Evolutionary conservation across 2,113 vertebrate species (phyloP), one percentile per base, ranked within the genome.

Genomic region (Python bivittatus): DNA sequence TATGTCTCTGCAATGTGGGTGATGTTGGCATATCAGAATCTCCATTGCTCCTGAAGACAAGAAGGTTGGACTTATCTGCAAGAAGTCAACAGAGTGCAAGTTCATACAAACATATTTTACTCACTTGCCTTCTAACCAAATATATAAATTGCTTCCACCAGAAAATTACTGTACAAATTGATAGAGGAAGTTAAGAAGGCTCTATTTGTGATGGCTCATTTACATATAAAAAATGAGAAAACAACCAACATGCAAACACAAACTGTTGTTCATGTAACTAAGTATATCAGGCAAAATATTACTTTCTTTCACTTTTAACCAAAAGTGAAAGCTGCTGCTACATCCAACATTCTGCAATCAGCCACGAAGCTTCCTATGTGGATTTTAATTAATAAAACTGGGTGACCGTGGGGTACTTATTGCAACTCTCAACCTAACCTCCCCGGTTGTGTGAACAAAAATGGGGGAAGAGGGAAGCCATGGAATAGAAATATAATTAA

Each of bases 51-150:
- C 99, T 98, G 90, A 98, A 98, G 94, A 99, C 98, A n/a, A 99
- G 96, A 93, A 99, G 98, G 96, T 99, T 99, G 87, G 99, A 99
- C 97, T 99, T 99, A 95, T 99, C 99, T 99, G 93, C 2, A 10
- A 96, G 79, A 88, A 93, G 91, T 8, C 20, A 17, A 22, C 48
- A 87, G 56, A 58, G n/a, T 11, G 23, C 38, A 60, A 3, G 5
- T 91, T 91, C 44, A 54, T 2, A 61, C 5, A 52, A 15, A 12
- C 42, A 38, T 4, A 38, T 11, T 22, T 44, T 56, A 42, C 29
- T 54, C 44, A 9, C 64, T 13, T 53, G 29, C 29, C 25, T 88
- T 13, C 6, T 11, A 88, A 33, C 22, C 17, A 4, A 52, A 87
- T 38, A 17, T 91, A 85, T 68, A 25, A 68, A 84, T 23, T 17